Conservation (phyloP, 2,797 vertebrate species). For the Myotis vivesi region DNA sequence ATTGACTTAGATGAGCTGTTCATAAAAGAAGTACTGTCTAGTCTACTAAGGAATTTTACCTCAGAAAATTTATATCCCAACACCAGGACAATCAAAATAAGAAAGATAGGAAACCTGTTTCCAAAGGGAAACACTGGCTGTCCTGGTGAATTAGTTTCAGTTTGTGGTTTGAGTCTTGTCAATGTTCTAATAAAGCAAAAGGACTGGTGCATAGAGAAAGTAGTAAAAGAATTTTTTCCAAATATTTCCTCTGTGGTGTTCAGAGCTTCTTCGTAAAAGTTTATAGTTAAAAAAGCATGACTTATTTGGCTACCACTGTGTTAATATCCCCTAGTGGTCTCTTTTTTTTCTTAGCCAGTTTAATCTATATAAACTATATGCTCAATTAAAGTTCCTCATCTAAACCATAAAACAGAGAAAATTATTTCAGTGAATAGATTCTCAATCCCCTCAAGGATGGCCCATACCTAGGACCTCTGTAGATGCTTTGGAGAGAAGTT, state of each 20-base stretch:
- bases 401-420: background rate
- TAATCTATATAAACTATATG: background rate
- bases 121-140: background rate
- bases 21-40: background rate
- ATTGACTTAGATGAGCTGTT: constrained; percentile 64
- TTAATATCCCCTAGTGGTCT: background rate
- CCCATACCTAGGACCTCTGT: background rate
- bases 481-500: background rate
- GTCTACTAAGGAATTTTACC: background rate
- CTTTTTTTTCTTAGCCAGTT: background rate
- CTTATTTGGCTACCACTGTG: background rate
- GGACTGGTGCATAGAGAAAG: background rate
- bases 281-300: background rate
- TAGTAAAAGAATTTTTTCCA: background rate
- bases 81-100: background rate
- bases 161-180: background rate
- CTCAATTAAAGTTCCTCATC: background rate
- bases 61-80: background rate
- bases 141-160: background rate
- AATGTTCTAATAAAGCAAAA: constrained; percentile 25
- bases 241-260: background rate
- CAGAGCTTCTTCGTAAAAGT: background rate
- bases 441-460: background rate
- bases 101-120: constrained; percentile 18
- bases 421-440: background rate